Base-by-base conservation (phyloP, 2,888 invertebrate species). In the Tanytarsus gracilentus region DNA sequence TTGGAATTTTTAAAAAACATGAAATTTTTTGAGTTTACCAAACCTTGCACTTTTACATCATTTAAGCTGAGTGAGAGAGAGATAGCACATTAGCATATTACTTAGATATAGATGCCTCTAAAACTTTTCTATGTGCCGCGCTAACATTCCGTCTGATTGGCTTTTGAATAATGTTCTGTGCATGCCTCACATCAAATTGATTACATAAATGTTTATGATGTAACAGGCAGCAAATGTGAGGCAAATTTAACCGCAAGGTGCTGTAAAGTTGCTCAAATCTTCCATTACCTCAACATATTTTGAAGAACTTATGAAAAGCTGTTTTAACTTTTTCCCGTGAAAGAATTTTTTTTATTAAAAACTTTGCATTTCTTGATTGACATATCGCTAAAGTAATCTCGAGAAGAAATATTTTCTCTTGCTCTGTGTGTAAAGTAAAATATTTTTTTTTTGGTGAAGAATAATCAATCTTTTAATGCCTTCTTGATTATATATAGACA, bases 121-220 rank as follows among this genome's bases (percentile, higher is more conserved):
- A 33, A 11, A n/a, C 33, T 33, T 11, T n/a, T 33, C 11, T n/a
- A 11, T 33, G 11, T 33, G 6, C 50, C 4, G 11, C 23, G n/a
- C n/a, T n/a, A n/a, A n/a, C n/a, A n/a, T n/a, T 44, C 18, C 21
- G n/a, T 18, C n/a, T 25, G 36, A 33, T 44, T 18, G 36, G 23
- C 36, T 30, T 33, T 36, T 33, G 33, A 50, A 25, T 30, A 30
- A 33, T 53, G 53, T 53, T 51, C 51, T 51, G 27, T 51, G 21
- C 53, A 53, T 53, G 53, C 53, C 27, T 53, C 53, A 53, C 25
- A 25, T 39, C 18, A 55, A 40, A 26, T 23, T 33, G 23, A 40
- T 55, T 55, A 39, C 40, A 55, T 55, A 55, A 55, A 55, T 21
- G 39, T 55, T 55, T 55, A 55, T 55, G 55, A 55, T 55, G 40